Conservation (phyloP, 1,140 invertebrate species). For the Mesaphorura yosii region DNA sequence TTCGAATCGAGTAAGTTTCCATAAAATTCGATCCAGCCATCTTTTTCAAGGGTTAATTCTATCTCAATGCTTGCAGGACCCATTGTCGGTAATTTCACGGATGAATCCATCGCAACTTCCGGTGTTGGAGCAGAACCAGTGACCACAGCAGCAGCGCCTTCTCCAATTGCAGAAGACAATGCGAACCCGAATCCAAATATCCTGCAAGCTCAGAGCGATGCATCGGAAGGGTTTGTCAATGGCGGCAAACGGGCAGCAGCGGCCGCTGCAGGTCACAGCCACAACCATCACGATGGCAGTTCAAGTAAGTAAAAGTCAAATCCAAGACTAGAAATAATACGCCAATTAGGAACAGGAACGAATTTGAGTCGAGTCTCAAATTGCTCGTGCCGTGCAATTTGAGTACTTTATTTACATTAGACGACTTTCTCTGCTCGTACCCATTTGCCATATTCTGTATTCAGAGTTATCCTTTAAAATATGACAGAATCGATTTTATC, state of each 20-base stretch:
- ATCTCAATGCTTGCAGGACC: slow-evolving; percentile 33
- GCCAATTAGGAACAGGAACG: too few species aligned
- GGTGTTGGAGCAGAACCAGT: too few species aligned
- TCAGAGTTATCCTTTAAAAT: too few species aligned
- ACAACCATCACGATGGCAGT: background rate
- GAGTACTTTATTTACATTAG: too few species aligned
- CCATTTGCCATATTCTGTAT: too few species aligned
- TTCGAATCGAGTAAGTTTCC: slow-evolving; percentile 58
- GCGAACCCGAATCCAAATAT: slow-evolving; percentile 13
- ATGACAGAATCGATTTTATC: too few species aligned
- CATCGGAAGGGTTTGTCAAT: slow-evolving; percentile 21
- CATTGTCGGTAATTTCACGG: slow-evolving; percentile 37
- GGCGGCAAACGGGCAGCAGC: too few species aligned
- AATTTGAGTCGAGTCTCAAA: too few species aligned
- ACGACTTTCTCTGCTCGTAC: too few species aligned
- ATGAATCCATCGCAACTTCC: slow-evolving; percentile 33
- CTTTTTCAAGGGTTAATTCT: background rate
- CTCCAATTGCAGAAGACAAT: too few species aligned
- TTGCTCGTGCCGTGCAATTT: too few species aligned
- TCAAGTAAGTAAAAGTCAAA: too few species aligned
- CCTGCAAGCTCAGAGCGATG: slow-evolving; percentile 27
- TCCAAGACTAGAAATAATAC: background rate
- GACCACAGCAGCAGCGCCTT: background rate
- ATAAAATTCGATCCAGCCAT: background rate
- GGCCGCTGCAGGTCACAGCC: background rate